These are phyloP conservation scores for Dendrolimus punctatus DNA, from an alignment of 1,140 invertebrate genomes.

Conservation along the genomic window DNA sequence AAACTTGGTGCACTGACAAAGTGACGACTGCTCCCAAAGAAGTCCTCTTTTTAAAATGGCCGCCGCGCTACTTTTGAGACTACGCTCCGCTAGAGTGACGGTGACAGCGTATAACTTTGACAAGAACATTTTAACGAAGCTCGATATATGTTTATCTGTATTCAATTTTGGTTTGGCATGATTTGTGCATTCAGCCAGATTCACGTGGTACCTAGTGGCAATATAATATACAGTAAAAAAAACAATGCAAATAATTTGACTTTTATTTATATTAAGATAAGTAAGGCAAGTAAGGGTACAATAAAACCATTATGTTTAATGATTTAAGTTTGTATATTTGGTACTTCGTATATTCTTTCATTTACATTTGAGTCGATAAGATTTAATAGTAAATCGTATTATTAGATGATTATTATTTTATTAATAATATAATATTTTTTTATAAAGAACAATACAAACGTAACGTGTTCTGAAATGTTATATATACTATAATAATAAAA, in stretches of 20 bases:
- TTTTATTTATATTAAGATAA: neutral
- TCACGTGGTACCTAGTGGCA: too few relatives aligned
- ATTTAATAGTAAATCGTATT: conserved; percentile 52
- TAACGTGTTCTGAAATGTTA: conserved; percentile 30
- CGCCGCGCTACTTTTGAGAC: too few relatives aligned
- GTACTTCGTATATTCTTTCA: conserved; percentile 68
- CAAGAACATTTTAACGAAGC: too few relatives aligned
- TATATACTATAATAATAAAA: conserved; percentile 45
- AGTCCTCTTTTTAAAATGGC: too few relatives aligned
- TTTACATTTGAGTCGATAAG: conserved; percentile 65
- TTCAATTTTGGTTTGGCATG: too few relatives aligned
- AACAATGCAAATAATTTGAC: neutral
- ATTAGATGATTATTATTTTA: conserved; percentile 42
- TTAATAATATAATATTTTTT: conserved; percentile 19
- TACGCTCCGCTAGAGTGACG: too few relatives aligned
- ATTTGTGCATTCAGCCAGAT: too few relatives aligned
- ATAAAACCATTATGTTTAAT: conserved; percentile 38
- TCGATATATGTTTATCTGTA: too few relatives aligned
- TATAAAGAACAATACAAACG: conserved; percentile 51
- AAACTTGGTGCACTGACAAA: too few relatives aligned
- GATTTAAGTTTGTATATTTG: conserved; percentile 71
- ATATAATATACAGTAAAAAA: too few relatives aligned
- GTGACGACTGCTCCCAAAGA: too few relatives aligned
- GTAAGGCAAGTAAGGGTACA: neutral
- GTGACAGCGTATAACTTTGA: too few relatives aligned